These are phyloP conservation scores for Anoplolepis gracilipes DNA, from an alignment of 1,140 invertebrate species.

Conservation along the genomic window DNA sequence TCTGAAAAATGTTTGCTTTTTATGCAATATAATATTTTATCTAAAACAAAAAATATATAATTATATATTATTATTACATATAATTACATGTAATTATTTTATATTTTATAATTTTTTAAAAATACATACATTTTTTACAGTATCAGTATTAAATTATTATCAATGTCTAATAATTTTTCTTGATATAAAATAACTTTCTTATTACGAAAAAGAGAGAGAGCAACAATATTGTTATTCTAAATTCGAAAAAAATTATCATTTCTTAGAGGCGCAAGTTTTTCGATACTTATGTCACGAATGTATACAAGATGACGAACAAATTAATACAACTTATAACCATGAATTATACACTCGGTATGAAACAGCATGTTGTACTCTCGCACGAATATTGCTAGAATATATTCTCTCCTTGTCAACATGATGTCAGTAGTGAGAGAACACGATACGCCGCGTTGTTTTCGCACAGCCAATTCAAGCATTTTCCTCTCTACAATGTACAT, in stretches of 20 bases:
- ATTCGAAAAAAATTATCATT: background rate
- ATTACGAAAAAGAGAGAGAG: too few species aligned
- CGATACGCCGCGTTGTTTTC: conserved; percentile 16
- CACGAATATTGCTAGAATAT: background rate
- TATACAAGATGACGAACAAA: conserved; percentile 26
- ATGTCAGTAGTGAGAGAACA: conserved; percentile 43
- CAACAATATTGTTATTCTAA: background rate
- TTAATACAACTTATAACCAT: conserved; percentile 27
- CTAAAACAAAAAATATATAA: background rate
- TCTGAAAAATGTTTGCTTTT: too few species aligned
- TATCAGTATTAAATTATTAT: background rate
- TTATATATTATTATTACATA: background rate
- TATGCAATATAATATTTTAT: conserved; percentile 2
- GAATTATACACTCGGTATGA: conserved; percentile 49
- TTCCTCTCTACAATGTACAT: background rate
- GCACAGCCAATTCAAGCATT: conserved; percentile 34
- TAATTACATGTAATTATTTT: background rate
- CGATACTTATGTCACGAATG: background rate
- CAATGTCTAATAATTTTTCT: background rate
- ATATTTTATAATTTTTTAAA: background rate
- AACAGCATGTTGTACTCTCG: conserved; percentile 21
- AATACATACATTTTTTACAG: background rate
- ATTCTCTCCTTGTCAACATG: conserved; percentile 36
- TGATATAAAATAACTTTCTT: background rate
- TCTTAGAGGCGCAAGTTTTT: background rate